Conservation (phyloP, 1,140 invertebrate species). For the Thaumetopoea pityocampa region DNA sequence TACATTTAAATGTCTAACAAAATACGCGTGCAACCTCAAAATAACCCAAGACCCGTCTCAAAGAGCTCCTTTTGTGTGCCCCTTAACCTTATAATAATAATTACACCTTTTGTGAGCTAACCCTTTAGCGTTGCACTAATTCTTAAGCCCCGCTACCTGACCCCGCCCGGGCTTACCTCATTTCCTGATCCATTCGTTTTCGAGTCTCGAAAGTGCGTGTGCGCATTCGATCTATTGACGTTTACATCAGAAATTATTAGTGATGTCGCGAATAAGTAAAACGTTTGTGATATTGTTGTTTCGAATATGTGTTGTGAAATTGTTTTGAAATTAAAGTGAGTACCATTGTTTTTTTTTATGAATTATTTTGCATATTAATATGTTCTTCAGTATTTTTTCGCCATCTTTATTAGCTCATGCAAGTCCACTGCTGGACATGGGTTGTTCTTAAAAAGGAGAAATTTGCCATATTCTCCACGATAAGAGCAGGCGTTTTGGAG, state of each 20-base stretch:
- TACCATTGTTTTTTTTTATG: too few species aligned
- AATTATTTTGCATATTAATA: too few species aligned
- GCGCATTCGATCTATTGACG: slow-evolving; percentile 47
- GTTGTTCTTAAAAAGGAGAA: too few species aligned
- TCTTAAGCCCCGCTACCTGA: slow-evolving; percentile 66
- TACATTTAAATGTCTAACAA: slow-evolving; percentile 23
- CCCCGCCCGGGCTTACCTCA: slow-evolving; percentile 43
- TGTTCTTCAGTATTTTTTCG: too few species aligned
- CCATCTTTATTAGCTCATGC: too few species aligned
- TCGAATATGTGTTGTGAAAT: neutral
- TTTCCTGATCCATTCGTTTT: slow-evolving; percentile 64
- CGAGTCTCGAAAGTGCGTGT: slow-evolving; percentile 55
- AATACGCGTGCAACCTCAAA: slow-evolving; percentile 40
- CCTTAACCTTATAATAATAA: slow-evolving; percentile 67
- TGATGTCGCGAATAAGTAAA: slow-evolving; percentile 2
- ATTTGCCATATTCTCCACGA: too few species aligned
- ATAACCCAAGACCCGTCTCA: slow-evolving; percentile 46
- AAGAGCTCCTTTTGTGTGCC: slow-evolving; percentile 36
- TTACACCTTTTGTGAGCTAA: slow-evolving; percentile 66
- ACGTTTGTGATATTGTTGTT: neutral
- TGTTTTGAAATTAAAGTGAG: slow-evolving; percentile 2
- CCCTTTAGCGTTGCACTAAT: slow-evolving; percentile 62
- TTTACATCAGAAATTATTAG: slow-evolving; percentile 23
- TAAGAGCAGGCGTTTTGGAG: too few species aligned
- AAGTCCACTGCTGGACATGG: too few species aligned